Base-by-base conservation (phyloP, 2,888 invertebrate species). In the Scaptomyza caliginosa region DNA sequence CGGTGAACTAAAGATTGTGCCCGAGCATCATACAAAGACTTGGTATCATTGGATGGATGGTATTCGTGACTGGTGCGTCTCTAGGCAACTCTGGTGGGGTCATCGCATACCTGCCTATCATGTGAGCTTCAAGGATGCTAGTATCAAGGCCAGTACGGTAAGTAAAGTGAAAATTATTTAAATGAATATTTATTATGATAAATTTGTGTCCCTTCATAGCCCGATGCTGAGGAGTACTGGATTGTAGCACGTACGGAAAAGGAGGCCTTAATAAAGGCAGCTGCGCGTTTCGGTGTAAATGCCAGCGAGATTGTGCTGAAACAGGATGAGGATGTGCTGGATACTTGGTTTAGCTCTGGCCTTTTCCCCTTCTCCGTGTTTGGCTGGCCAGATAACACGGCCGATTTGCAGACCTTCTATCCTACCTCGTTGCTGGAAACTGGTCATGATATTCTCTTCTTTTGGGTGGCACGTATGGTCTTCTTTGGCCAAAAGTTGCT, bases 381-480 rank as follows among this genome's bases (percentile, higher is more conserved):
- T 89, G 99, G 98, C 8, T 99, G 99, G 99, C 99, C 99, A 0
- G 95, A 98, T 64, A 90, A 96, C 64, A 95, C 93, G 7, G 92
- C 92, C 0, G 94, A 94, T 67, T 85, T 98, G 71, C 90, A 95
- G 90, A 94, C 94, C 0, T 98, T 97, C 92, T 99, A 98, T 92
- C 99, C 99, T 0, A 96, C 97, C 0, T 94, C 95, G 0, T 91
- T 99, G 40, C 92, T 99, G 78, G 99, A 99, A 92, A 99, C 99
- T 0, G 99, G 99, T 0, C 98, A 99, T 90, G 99, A 97, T 88
- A 99, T 99, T 86, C 91, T 99, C 43, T 99, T 99, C 93, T 99
- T 99, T 93, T 99, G 99, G 99, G 99, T 99, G 4, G 99, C 99
- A 0, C 93, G 99, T 66, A 99, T 99, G 99, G 99, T 99, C 0